Percentiles rank a stretch among this genome's conserved stretches.
Conservation (phyloP, 1,140 invertebrate genomes). For the Drosophila suzukii region DNA sequence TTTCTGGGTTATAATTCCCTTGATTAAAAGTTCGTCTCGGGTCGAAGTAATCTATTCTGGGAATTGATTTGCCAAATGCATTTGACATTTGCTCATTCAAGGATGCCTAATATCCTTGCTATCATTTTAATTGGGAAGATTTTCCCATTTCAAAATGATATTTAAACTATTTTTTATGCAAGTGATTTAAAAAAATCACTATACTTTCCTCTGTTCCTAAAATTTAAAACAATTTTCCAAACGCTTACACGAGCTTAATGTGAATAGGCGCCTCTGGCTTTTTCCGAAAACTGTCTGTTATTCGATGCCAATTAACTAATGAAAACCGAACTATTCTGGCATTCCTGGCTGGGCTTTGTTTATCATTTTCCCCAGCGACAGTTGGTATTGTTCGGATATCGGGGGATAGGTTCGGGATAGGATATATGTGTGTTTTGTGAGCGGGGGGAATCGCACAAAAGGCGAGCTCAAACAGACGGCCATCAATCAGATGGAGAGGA, state of each 20-base stretch:
- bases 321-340: conserved; percentile 39
- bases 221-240: background rate
- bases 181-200: background rate
- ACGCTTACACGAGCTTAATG: background rate
- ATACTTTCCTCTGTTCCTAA: background rate
- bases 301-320: conserved; percentile 75
- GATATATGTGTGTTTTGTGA: background rate
- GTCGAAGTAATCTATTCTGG: conserved; percentile 12
- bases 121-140: background rate
- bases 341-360: conserved; percentile 49
- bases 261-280: background rate
- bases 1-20: conserved; percentile 15
- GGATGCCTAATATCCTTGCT: background rate
- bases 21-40: conserved; percentile 28
- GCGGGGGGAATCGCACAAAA: conserved; percentile 45
- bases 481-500: conserved; percentile 64
- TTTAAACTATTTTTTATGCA: no score
- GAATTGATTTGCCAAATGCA: conserved; percentile 13
- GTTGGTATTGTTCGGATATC: conserved; percentile 55
- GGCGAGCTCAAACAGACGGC: conserved; percentile 40
- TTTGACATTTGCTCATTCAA: background rate
- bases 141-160: background rate
- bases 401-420: conserved; percentile 26
- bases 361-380: conserved; percentile 51
- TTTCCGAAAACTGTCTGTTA: conserved; percentile 19